phyloP scores from a whole-genome alignment of 2,113 vertebrate genomes.

The Apteryx owenii region DNA sequence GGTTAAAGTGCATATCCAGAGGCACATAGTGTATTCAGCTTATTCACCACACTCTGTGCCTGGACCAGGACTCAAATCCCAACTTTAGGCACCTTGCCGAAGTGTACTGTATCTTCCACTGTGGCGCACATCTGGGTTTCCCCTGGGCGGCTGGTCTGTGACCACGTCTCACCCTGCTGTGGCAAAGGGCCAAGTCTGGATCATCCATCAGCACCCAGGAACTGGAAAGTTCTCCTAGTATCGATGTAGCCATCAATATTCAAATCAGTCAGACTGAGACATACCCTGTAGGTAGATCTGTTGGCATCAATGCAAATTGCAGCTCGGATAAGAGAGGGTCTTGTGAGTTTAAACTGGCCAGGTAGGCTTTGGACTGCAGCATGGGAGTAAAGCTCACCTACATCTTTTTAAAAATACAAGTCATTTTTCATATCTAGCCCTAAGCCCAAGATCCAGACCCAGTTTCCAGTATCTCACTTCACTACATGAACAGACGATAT shows the following conservation, averaged over 20 bases:
- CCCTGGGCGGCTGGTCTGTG: not conserved
- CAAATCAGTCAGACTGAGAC: not conserved
- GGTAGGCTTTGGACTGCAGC: not conserved
- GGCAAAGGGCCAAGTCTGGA: not conserved
- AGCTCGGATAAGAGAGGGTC: rapidly evolving
- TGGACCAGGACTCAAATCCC: not conserved
- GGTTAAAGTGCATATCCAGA: not conserved
- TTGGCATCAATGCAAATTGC: rapidly evolving
- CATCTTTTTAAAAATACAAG: not conserved
- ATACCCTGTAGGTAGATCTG: not conserved
- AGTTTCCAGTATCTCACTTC: not conserved
- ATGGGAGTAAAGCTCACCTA: not conserved
- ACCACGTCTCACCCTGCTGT: rapidly evolving
- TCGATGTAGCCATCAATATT: not conserved
- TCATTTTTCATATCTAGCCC: not conserved
- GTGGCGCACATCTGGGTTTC: rapidly evolving
- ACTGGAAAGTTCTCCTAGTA: not conserved
- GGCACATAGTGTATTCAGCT: not conserved
- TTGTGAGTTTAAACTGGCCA: not conserved
- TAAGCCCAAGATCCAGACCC: rapidly evolving
- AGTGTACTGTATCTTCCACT: not conserved
- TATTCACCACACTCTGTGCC: not conserved
- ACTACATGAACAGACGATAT: not conserved
- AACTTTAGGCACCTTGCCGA: not conserved
- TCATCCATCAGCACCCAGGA: rapidly evolving